These are phyloP conservation scores for Metridium senile DNA, from an alignment of 92 coral and sea anemone species.

Conservation along the genomic window DNA sequence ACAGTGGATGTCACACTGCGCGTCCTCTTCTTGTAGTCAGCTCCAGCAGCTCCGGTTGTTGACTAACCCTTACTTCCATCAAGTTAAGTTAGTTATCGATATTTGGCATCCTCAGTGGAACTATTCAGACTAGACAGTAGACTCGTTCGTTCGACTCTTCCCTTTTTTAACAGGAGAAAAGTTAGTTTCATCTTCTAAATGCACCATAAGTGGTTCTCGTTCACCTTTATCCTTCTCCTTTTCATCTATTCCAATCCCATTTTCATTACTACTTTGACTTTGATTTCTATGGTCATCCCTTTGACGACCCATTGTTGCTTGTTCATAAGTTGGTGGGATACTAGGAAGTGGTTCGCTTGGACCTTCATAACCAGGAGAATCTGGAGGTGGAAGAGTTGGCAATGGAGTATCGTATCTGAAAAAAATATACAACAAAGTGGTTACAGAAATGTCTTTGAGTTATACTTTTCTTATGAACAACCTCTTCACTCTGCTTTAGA, in stretches of 20 bases:
- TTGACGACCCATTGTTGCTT: constrained; percentile 24
- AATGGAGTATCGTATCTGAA: constrained; percentile 27
- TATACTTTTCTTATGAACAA: too few relatives aligned
- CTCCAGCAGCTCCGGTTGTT: too few relatives aligned
- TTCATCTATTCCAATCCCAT: constrained; percentile 36
- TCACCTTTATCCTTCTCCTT: constrained; percentile 27
- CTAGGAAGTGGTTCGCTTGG: constrained; percentile 39
- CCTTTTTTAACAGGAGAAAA: constrained; percentile 14
- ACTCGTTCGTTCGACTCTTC: not conserved
- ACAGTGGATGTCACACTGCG: too few relatives aligned
- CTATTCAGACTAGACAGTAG: not conserved
- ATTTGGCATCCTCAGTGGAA: not conserved
- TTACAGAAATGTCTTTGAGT: too few relatives aligned
- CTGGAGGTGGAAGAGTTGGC: constrained; percentile 43
- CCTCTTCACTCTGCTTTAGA: too few relatives aligned
- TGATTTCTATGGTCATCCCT: too few relatives aligned
- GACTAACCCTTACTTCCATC: too few relatives aligned
- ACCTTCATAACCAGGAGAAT: constrained; percentile 29
- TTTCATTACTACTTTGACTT: constrained; percentile 47
- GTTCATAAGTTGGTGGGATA: constrained; percentile 61
- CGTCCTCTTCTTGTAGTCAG: too few relatives aligned
- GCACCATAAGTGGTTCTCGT: constrained; percentile 22
- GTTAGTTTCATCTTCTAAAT: constrained; percentile 14
- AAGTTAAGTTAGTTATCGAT: too few relatives aligned
- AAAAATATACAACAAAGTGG: too few relatives aligned